Conservation (phyloP, 1,140 invertebrate species). For the Pseudomyrmex concolor region DNA sequence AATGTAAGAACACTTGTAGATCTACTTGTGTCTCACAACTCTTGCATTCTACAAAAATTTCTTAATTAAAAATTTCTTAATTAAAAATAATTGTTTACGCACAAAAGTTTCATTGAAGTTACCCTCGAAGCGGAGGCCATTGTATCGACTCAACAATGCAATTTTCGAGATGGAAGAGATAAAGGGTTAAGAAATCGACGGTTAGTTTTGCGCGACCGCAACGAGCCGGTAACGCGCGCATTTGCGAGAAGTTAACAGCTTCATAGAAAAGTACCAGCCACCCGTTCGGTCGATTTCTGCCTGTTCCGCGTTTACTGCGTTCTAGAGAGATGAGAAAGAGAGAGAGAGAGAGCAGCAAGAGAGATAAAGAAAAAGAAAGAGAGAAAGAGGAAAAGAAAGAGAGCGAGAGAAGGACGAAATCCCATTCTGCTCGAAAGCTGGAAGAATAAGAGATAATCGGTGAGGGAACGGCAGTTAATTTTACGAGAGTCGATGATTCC, state of each 20-base stretch:
- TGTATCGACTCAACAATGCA: not conserved
- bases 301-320: conserved; percentile 21
- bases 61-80: too few relatives aligned
- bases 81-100: too few relatives aligned
- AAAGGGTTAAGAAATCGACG: conserved; percentile 24
- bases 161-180: not conserved
- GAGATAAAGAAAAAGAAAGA: conserved; percentile 22
- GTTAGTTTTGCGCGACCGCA: conserved; percentile 46
- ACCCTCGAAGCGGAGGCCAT: too few relatives aligned
- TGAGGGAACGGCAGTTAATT: conserved; percentile 57
- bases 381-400: conserved; percentile 13
- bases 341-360: not conserved
- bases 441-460: conserved; percentile 65
- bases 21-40: too few relatives aligned
- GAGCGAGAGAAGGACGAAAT: conserved; percentile 43
- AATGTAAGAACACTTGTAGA: not conserved
- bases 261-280: conserved; percentile 28
- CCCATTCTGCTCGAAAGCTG: conserved; percentile 47
- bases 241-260: conserved; percentile 34
- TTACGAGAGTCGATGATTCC: conserved; percentile 33
- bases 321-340: not conserved
- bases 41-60: too few relatives aligned
- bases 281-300: not conserved
- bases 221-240: conserved; percentile 32
- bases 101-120: too few relatives aligned